A percentile compares a stretch with the other conserved stretches of the same genome.
These are phyloP conservation scores for Lithobates sylvaticus DNA, from an alignment of 2,797 vertebrate species.

Conservation along the genomic window DNA sequence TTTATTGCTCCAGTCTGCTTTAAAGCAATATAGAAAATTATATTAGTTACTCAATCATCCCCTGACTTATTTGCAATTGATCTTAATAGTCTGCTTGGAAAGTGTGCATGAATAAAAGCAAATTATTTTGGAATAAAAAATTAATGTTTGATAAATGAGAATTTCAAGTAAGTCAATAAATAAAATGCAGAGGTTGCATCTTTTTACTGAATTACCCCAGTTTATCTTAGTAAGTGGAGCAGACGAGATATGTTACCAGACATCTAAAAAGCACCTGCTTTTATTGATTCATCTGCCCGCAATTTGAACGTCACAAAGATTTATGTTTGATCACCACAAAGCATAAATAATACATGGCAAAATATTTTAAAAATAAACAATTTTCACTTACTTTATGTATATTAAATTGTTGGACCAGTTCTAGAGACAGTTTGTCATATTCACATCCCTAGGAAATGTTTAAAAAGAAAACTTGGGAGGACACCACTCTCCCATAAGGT, in stretches of 20 bases:
- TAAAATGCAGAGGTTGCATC: slow-evolving; percentile 53
- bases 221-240: slow-evolving; percentile 55
- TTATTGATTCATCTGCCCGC: slow-evolving; percentile 55
- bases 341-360: slow-evolving; percentile 34
- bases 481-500: too few species aligned
- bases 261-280: slow-evolving; percentile 44
- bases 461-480: too few species aligned
- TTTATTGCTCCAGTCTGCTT: slow-evolving; percentile 33
- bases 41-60: slow-evolving; percentile 48
- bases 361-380: slow-evolving; percentile 36
- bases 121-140: slow-evolving; percentile 59
- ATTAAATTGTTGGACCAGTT: too few species aligned
- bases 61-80: slow-evolving; percentile 47
- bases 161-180: slow-evolving; percentile 52
- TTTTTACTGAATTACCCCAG: slow-evolving; percentile 32
- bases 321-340: slow-evolving; percentile 31
- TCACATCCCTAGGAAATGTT: too few species aligned
- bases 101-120: slow-evolving; percentile 49
- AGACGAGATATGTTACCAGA: slow-evolving; percentile 37
- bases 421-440: too few species aligned
- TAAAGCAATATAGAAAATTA: slow-evolving; percentile 44
- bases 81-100: slow-evolving; percentile 44
- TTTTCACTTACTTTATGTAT: background rate
- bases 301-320: slow-evolving; percentile 46
- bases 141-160: slow-evolving; percentile 57